Evolutionary conservation across 2,797 vertebrate genomes (phyloP).

Genomic region (Mormyrops attenuatus): DNA sequence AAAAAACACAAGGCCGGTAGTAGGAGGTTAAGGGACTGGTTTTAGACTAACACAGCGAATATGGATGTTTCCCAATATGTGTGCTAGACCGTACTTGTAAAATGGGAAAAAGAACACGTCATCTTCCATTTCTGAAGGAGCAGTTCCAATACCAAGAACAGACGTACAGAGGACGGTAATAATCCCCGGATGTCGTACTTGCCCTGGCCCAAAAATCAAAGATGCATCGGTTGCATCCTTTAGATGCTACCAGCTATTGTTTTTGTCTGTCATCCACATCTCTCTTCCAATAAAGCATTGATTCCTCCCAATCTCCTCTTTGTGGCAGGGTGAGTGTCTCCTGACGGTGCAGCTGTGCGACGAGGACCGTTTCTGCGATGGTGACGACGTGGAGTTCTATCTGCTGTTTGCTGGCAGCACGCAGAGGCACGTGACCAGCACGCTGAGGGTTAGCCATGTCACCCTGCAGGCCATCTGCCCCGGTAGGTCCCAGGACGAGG

Average conservation of each 20-base stretch:
- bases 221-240: neutral
- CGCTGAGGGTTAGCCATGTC: slow-evolving; percentile 71
- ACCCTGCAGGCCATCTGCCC: slow-evolving; percentile 85
- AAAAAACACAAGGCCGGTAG: neutral
- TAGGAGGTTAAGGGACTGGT: neutral
- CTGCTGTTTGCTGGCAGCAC: slow-evolving; percentile 84
- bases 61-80: neutral
- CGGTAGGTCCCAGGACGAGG: slow-evolving; percentile 58
- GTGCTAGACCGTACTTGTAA: neutral
- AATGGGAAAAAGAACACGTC: too few relatives aligned
- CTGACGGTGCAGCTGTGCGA: slow-evolving; percentile 81
- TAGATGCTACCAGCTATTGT: neutral
- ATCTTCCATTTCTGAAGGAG: neutral
- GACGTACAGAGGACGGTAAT: neutral
- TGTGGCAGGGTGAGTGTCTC: slow-evolving; percentile 77
- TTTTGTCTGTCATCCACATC: neutral
- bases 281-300: neutral
- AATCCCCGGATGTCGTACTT: neutral
- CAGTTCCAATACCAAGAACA: neutral
- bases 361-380: slow-evolving; percentile 65
- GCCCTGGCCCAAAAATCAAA: neutral
- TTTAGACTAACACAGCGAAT: neutral
- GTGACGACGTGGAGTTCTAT: slow-evolving; percentile 78
- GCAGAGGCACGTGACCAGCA: slow-evolving; percentile 83
- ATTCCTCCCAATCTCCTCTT: neutral